A percentile compares a stretch with the other conserved stretches of the same genome.
Evolutionary conservation across 2,113 vertebrate species (phyloP).

Genomic region (Oreochromis aureus): DNA sequence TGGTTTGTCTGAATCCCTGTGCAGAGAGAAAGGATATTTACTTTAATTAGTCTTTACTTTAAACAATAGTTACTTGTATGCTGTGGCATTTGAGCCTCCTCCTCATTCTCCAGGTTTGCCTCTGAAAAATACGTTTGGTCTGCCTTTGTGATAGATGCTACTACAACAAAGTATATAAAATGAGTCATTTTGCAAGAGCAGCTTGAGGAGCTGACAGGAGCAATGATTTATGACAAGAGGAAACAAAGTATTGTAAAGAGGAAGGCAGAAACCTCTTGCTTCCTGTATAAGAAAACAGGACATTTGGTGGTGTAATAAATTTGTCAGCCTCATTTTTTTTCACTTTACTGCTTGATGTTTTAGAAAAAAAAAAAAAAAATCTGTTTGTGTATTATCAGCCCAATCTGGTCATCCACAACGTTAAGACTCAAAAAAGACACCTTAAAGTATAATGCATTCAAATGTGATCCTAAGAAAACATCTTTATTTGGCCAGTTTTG

Average conservation of each 20-base stretch:
- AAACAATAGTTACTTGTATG: accelerated
- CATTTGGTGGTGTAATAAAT: not conserved
- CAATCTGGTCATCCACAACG: not conserved
- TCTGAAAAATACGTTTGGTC: not conserved
- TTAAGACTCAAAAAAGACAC: not conserved
- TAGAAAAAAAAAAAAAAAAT: not conserved
- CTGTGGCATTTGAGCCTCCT: accelerated
- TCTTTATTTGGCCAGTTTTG: accelerated
- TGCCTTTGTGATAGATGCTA: not conserved
- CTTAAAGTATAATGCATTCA: accelerated
- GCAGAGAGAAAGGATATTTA: not conserved
- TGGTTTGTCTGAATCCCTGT: not conserved
- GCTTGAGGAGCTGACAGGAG: not conserved
- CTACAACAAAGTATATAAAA: not conserved
- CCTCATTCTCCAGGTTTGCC: not conserved
- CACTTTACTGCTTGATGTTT: accelerated
- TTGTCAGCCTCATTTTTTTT: not conserved
- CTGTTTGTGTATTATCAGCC: too few species aligned
- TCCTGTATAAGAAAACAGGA: not conserved
- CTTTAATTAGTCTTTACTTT: not conserved
- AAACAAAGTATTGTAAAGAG: not conserved
- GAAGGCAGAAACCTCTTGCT: not conserved
- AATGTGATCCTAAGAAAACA: not conserved
- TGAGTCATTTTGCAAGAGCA: accelerated
- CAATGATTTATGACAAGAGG: not conserved